Evolutionary conservation across 2,113 vertebrate species (phyloP).

Genomic region (Corythaeola cristata): DNA sequence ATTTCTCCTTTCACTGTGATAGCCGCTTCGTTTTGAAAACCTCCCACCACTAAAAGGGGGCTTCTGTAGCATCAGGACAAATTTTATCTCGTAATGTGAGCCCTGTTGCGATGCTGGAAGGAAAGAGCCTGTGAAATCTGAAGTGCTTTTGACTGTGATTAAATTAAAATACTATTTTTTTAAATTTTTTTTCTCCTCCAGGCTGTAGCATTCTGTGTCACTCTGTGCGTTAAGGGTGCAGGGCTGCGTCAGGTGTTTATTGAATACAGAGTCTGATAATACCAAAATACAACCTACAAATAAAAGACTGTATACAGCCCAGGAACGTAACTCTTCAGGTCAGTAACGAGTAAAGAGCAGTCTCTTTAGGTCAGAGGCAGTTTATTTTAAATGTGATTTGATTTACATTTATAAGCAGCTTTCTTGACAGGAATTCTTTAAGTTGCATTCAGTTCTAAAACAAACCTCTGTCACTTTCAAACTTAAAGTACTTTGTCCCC

Average conservation of each 20-base stretch:
- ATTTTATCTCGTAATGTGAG: too few species aligned
- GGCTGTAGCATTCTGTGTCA: not conserved
- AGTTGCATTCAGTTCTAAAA: conserved; percentile 85
- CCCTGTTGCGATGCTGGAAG: accelerated
- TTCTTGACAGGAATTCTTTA: conserved; percentile 87
- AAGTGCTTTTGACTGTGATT: not conserved
- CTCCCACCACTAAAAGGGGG: too few species aligned
- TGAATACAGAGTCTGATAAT: not conserved
- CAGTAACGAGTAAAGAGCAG: not conserved
- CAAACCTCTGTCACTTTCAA: conserved; percentile 85
- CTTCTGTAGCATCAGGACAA: too few species aligned
- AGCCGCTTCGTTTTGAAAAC: not conserved
- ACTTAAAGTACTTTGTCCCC: conserved; percentile 85
- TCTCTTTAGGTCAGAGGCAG: conserved; percentile 77
- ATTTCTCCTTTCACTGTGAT: accelerated
- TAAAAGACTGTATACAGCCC: not conserved
- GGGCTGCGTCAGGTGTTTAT: not conserved
- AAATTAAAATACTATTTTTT: not conserved
- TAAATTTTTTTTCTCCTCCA: not conserved
- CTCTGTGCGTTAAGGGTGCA: too few species aligned
- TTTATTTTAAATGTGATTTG: conserved; percentile 92
- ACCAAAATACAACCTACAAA: not conserved
- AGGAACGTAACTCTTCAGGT: not conserved
- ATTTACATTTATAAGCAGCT: conserved; percentile 95
- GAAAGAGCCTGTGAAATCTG: not conserved